Evolutionary conservation across 2,888 invertebrate species (phyloP).

Genomic region (Eilema depressum): DNA sequence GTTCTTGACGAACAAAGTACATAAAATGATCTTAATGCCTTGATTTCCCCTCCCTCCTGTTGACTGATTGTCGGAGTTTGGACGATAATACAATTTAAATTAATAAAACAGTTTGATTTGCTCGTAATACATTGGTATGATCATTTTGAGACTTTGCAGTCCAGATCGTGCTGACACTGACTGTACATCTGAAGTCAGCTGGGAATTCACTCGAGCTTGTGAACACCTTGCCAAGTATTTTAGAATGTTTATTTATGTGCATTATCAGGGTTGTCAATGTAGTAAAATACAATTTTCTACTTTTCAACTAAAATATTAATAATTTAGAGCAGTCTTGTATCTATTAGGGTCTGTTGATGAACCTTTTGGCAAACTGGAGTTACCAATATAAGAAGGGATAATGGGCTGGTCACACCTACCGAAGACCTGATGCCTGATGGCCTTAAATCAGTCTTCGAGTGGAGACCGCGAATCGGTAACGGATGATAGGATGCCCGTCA

Average conservation of each 20-base stretch:
- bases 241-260: conserved; percentile 1
- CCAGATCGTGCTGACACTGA: too few relatives aligned
- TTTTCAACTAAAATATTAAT: not conserved
- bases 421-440: too few relatives aligned
- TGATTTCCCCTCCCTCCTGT: too few relatives aligned
- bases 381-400: not conserved
- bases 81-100: too few relatives aligned
- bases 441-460: not conserved
- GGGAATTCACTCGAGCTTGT: conserved; percentile 16
- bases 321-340: not conserved
- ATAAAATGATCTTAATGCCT: too few relatives aligned
- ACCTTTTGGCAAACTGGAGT: not conserved
- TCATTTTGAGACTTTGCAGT: too few relatives aligned
- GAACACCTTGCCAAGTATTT: conserved; percentile 42
- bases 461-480: not conserved
- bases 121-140: too few relatives aligned
- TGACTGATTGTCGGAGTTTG: too few relatives aligned
- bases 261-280: conserved; percentile 4
- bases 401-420: too few relatives aligned
- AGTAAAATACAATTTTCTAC: not conserved
- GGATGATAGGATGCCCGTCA: not conserved
- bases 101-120: too few relatives aligned
- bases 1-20: too few relatives aligned
- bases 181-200: conserved; percentile 20
- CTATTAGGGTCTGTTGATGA: not conserved